Conservation (phyloP, 2,113 vertebrate genomes). For the Paracanthobrama guichenoti region DNA sequence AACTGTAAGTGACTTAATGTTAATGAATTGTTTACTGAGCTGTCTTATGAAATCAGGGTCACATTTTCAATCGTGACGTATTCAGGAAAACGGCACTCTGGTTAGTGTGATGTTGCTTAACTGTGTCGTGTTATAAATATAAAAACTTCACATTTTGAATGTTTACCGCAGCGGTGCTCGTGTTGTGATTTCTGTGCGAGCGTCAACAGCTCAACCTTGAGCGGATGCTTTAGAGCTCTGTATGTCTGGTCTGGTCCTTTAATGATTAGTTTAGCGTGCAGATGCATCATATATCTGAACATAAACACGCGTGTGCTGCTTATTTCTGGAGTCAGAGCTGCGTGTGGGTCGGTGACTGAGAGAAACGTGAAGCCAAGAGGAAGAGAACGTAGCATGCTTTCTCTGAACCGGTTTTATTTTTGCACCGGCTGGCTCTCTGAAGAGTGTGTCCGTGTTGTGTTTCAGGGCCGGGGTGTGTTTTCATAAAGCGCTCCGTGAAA, state of each 20-base stretch:
- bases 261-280: background rate
- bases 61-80: too few species aligned
- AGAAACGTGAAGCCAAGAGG: background rate
- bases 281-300: background rate
- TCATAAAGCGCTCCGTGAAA: background rate
- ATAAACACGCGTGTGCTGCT: background rate
- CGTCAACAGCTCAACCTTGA: too few species aligned
- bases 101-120: too few species aligned
- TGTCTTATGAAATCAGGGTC: too few species aligned
- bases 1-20: too few species aligned
- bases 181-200: too few species aligned
- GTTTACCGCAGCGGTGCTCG: too few species aligned
- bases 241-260: background rate
- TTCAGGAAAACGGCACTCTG: too few species aligned
- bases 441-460: slow-evolving; percentile 1
- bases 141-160: too few species aligned
- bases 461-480: slow-evolving; percentile 33
- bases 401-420: background rate
- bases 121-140: too few species aligned
- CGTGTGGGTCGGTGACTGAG: background rate
- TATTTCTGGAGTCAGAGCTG: background rate
- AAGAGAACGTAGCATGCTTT: background rate
- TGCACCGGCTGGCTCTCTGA: background rate
- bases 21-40: too few species aligned
- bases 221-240: background rate